Base-by-base conservation (phyloP, 2,888 invertebrate genomes). In the Chymomyza amoena region DNA sequence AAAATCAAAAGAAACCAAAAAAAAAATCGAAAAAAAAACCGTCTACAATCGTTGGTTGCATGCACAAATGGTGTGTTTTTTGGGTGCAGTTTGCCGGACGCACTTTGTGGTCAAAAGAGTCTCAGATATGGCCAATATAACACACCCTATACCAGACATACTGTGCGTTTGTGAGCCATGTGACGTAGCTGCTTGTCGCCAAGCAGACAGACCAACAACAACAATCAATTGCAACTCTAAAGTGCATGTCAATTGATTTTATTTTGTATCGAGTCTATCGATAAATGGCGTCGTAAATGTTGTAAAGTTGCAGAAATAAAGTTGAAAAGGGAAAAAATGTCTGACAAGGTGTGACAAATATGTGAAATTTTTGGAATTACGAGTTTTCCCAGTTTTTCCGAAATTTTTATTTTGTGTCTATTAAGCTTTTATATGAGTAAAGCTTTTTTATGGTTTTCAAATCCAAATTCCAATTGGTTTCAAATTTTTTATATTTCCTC, bases 191-290 rank as follows among this genome's bases (percentile, higher is more conserved):
- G 32, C 32, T 32, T 61, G 68, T 59, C 57, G 68, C 64, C 61
- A 28, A 36, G 16, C 45, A 32, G 18, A 39, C 36, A 16, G 28
- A 60, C n/a, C 20, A 62, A 36, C 1, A 45, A 71, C 72, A 70
- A 77, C 79, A 15, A 16, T 16, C 51, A 15, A 51, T 51, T 15
- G n/a, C 51, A 71, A 74, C 18, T 54, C 73, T 64, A 68, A 68
- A 74, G 72, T 79, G 78, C 73, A 77, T 75, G 79, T 73, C 72
- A 77, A 74, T 72, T 82, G 75, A 76, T 74, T 72, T 71, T 67
- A 32, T 7, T 7, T 32, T 32, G 32, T 68, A 32, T 32, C 32
- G 32, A 32, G 32, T 32, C 32, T 32, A 32, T 32, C 32, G 32
- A 32, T 32, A 32, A 32, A 32, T 32, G 32, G 32, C 32, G 1